Evolutionary conservation across 2,888 invertebrate species (phyloP), one percentile per base, ranked within the genome.

Genomic region (Ophion ventricosus): DNA sequence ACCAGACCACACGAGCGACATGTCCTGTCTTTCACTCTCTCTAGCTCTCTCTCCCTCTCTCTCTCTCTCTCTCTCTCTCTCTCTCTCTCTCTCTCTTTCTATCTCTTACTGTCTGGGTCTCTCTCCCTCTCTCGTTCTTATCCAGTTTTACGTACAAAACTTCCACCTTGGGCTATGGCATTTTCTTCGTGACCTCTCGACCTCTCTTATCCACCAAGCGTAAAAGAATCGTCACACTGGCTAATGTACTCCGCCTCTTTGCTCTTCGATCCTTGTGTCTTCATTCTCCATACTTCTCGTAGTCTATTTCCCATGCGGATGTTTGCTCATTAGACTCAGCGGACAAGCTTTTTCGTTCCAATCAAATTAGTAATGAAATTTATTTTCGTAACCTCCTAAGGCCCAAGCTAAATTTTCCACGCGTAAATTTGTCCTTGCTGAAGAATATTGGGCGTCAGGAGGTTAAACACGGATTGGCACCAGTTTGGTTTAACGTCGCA

Each of bases 161-260:
- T 85, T 72, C 23, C 74, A 35, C 40, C 63, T 69, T 75, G 35
- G 40, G 35, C 49, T 82, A 63, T 82, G 67, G 56, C 80, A 25
- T 76, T 85, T 84, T 23, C 79, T 72, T 72, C 76, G 67, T 67
- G 80, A 85, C 72, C 72, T 61, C 77, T 20, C 82, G 67, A 73
- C 73, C 77, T 73, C 82, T 23, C 77, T 77, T 67, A 82, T 73
- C 82, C 73, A 26, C 64, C n/a, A 49, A 59, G 56, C 29, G 54
- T 10, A 26, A 72, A 35, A 72, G 72, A 79, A 82, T 66, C 76
- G 77, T 76, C 69, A 70, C 64, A 63, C 57, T 43, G 64, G 81
- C 57, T 81, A 64, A 81, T 81, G 76, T 72, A 76, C 64, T 59
- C 75, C 26, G 26, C 72, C 26, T 57, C 40, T 57, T 57, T 25